Conservation (phyloP, 1,140 invertebrate genomes). For the Magallana gigas region DNA sequence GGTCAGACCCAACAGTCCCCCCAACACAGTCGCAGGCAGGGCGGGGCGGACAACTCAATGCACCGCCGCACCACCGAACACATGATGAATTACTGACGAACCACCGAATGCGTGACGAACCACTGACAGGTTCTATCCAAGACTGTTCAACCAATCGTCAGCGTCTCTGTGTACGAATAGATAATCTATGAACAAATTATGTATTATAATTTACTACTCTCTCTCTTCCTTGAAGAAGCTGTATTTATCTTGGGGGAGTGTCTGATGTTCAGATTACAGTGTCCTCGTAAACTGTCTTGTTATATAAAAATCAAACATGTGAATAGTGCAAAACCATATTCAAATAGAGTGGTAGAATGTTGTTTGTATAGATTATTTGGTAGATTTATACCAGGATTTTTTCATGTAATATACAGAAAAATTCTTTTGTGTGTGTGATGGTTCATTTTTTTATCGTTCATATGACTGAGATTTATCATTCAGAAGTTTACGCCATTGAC, state of each 20-base stretch:
- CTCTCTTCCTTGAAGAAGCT: not conserved
- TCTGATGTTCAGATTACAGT: constrained; percentile 1
- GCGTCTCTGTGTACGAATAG: not conserved
- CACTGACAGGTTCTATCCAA: constrained; percentile 47
- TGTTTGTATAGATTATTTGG: constrained; percentile 7
- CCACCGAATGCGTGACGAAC: constrained; percentile 62
- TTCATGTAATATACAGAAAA: constrained; percentile 24
- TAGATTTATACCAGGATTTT: constrained; percentile 21
- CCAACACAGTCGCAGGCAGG: constrained; percentile 60
- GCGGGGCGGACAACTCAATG: constrained; percentile 55
- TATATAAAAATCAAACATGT: not conserved
- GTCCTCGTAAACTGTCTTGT: not conserved
- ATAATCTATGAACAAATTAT: constrained; percentile 30
- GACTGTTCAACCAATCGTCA: constrained; percentile 34
- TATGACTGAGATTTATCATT: not conserved
- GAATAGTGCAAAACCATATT: constrained; percentile 3
- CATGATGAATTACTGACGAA: constrained; percentile 61
- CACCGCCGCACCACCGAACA: constrained; percentile 61
- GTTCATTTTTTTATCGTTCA: constrained; percentile 9
- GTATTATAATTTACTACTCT: not conserved
- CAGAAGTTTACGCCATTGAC: not conserved
- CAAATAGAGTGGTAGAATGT: not conserved
- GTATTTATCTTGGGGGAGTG: not conserved
- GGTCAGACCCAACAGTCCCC: constrained; percentile 64
- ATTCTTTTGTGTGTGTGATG: not conserved